Evolutionary conservation across 2,888 invertebrate genomes (phyloP).

Genomic region (Microctonus brassicae): DNA sequence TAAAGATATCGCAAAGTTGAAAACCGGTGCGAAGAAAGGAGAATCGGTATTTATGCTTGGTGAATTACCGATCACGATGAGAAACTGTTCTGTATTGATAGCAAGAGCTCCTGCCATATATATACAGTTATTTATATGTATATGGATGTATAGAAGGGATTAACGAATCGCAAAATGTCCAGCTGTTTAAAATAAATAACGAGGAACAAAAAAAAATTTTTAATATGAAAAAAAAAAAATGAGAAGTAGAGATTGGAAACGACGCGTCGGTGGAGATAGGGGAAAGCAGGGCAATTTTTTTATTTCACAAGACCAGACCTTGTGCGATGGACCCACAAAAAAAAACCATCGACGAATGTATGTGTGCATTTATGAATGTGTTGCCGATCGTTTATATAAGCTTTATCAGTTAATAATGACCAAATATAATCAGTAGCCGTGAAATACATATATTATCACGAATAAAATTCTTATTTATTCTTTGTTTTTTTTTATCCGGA

Average conservation of each 20-base stretch:
- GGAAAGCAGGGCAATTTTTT: conserved; percentile 45
- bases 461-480: conserved; percentile 19
- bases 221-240: conserved; percentile 9
- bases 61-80: conserved; percentile 6
- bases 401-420: conserved; percentile 57
- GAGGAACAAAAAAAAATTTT: conserved; percentile 13
- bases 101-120: conserved; percentile 40
- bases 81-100: not conserved
- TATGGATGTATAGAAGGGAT: conserved; percentile 47
- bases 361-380: not conserved
- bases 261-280: conserved; percentile 42
- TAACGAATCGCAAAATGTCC: conserved; percentile 59
- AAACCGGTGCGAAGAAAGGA: not conserved
- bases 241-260: conserved; percentile 20
- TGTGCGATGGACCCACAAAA: conserved; percentile 11
- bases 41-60: not conserved
- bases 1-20: not conserved
- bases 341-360: not conserved
- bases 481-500: not conserved
- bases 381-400: conserved; percentile 23
- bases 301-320: conserved; percentile 42
- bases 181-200: conserved; percentile 54
- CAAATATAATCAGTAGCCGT: conserved; percentile 45
- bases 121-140: not conserved
- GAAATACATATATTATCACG: conserved; percentile 8